phyloP scores from a whole-genome alignment of 2,888 invertebrate genomes.

The Scaptomyza tumidula region DNA sequence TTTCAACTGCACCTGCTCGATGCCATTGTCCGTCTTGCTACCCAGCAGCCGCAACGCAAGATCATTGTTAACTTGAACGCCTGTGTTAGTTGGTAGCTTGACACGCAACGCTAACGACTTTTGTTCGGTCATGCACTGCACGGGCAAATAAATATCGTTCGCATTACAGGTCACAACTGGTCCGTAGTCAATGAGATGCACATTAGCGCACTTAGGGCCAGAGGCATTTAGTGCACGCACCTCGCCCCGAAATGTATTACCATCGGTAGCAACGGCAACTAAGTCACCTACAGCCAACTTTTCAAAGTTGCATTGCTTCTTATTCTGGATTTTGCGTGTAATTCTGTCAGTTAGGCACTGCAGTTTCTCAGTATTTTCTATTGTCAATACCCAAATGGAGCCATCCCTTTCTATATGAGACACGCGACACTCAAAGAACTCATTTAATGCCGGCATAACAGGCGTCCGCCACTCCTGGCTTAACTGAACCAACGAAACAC shows the following conservation, averaged over 20 bases:
- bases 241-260: conserved; percentile 35
- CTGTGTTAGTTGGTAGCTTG: conserved; percentile 17
- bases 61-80: conserved; percentile 28
- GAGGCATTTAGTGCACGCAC: conserved; percentile 16
- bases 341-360: conserved; percentile 21
- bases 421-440: conserved; percentile 47
- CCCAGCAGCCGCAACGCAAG: conserved; percentile 42
- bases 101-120: conserved; percentile 45
- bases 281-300: conserved; percentile 31
- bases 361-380: conserved; percentile 18
- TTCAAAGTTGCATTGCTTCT: conserved; percentile 8
- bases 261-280: conserved; percentile 19
- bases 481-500: conserved; percentile 5
- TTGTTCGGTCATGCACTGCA: conserved; percentile 24
- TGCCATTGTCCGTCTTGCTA: conserved; percentile 35
- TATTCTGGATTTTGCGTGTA: background rate
- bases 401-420: conserved; percentile 38
- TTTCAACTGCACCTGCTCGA: conserved; percentile 42
- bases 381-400: conserved; percentile 44
- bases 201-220: background rate
- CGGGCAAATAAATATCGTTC: conserved; percentile 30
- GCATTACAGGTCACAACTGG: background rate
- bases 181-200: conserved; percentile 57
- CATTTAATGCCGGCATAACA: conserved; percentile 16
- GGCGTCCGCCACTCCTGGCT: conserved; percentile 39